A percentile compares a stretch with the other conserved stretches of the same genome.
Conservation (phyloP, 1,140 invertebrate species). For the Arion vulgaris region DNA sequence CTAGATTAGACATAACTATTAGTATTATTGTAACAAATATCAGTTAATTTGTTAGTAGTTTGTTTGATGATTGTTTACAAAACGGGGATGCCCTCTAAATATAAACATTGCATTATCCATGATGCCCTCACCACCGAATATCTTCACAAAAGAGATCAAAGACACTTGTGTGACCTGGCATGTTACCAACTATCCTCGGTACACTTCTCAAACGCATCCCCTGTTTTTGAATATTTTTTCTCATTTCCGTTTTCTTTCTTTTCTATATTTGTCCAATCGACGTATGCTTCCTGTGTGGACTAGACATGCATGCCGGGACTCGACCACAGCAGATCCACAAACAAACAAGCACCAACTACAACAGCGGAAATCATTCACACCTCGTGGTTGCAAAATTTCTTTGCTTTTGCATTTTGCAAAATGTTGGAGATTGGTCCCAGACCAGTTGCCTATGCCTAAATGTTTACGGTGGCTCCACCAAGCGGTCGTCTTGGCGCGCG, state of each 20-base stretch:
- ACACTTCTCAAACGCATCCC: background rate
- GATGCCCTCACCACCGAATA: background rate
- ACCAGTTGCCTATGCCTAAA: constrained; percentile 7
- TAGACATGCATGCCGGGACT: background rate
- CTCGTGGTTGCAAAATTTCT: constrained; percentile 19
- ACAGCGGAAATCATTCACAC: constrained; percentile 27
- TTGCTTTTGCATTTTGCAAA: constrained; percentile 31
- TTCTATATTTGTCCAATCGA: background rate
- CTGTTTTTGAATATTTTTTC: too few relatives aligned
- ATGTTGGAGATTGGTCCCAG: constrained; percentile 21
- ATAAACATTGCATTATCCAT: background rate
- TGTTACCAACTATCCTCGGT: background rate
- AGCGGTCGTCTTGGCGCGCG: constrained; percentile 7
- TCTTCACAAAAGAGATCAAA: background rate
- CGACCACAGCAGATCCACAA: background rate
- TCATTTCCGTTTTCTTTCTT: background rate
- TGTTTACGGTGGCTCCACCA: background rate
- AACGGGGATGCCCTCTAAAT: too few relatives aligned
- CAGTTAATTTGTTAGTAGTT: too few relatives aligned
- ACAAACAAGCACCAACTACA: constrained; percentile 9
- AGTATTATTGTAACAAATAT: too few relatives aligned
- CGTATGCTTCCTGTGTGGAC: constrained; percentile 26
- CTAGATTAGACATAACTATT: too few relatives aligned
- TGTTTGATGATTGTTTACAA: too few relatives aligned
- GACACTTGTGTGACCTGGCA: background rate